These are phyloP conservation scores for Capreolus pygargus DNA, from an alignment of 2,113 vertebrate genomes.

Conservation along the genomic window DNA sequence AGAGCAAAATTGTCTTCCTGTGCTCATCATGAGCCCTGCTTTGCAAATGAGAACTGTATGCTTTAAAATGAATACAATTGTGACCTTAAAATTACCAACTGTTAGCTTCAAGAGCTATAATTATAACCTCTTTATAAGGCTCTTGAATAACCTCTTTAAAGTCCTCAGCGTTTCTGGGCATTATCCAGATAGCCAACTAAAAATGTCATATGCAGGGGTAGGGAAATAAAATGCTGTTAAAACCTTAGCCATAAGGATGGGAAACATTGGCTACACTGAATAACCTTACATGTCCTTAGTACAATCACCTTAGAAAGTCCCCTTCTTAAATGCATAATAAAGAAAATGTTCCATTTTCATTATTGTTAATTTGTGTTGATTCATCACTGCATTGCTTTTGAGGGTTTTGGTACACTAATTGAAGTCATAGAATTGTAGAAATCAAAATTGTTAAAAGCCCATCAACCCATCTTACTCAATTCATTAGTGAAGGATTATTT, in stretches of 20 bases:
- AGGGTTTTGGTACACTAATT: conserved; percentile 46
- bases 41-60: conserved; percentile 33
- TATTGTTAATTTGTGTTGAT: conserved; percentile 47
- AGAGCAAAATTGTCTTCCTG: conserved; percentile 61
- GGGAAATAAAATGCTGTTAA: conserved; percentile 28
- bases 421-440: conserved; percentile 55
- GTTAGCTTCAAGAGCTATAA: conserved; percentile 47
- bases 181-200: conserved; percentile 58
- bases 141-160: conserved; percentile 68
- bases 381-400: conserved; percentile 36
- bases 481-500: conserved; percentile 44
- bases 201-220: background rate
- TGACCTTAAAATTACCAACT: conserved; percentile 62
- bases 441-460: background rate
- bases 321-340: background rate
- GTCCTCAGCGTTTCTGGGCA: conserved; percentile 41
- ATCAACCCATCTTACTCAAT: background rate
- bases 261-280: conserved; percentile 31
- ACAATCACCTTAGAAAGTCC: background rate
- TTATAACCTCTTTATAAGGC: conserved; percentile 61
- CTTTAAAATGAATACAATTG: conserved; percentile 57
- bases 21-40: conserved; percentile 35
- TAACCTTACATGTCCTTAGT: conserved; percentile 32
- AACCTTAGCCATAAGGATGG: background rate
- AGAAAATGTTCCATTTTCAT: conserved; percentile 43